phyloP scores from a whole-genome alignment of 2,113 vertebrate species.

The Junco hyemalis region DNA sequence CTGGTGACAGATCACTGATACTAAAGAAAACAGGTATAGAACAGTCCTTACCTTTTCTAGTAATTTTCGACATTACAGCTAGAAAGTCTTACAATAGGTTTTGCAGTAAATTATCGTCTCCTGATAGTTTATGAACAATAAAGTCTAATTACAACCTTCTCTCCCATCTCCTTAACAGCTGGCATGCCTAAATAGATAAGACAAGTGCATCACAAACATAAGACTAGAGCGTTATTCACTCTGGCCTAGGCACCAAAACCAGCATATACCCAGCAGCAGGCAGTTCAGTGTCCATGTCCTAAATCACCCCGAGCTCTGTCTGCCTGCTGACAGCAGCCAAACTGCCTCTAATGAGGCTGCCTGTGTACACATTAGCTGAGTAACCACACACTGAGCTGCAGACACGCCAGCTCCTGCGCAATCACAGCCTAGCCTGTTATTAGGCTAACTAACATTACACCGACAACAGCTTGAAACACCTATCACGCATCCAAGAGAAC shows the following conservation, averaged over 20 bases:
- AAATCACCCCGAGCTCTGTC: neutral
- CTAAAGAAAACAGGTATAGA: neutral
- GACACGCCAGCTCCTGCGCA: neutral
- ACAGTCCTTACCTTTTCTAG: neutral
- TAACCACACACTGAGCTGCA: neutral
- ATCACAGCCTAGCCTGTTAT: neutral
- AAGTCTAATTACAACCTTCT: neutral
- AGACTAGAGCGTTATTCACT: neutral
- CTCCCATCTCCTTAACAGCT: neutral
- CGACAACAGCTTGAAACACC: neutral
- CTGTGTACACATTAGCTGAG: neutral
- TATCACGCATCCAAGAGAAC: neutral
- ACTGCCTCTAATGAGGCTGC: neutral
- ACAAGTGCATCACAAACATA: accelerated
- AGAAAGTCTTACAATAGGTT: neutral
- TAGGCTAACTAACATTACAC: neutral
- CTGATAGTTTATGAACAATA: neutral
- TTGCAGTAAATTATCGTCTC: neutral
- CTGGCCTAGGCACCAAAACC: neutral
- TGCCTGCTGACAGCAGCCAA: neutral
- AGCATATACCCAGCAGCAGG: neutral
- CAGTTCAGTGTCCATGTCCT: neutral
- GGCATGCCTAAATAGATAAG: neutral
- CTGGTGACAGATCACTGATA: neutral
- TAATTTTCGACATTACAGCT: neutral